These are phyloP conservation scores for Ametastegia equiseti DNA, from an alignment of 2,888 invertebrate genomes.

Conservation along the genomic window DNA sequence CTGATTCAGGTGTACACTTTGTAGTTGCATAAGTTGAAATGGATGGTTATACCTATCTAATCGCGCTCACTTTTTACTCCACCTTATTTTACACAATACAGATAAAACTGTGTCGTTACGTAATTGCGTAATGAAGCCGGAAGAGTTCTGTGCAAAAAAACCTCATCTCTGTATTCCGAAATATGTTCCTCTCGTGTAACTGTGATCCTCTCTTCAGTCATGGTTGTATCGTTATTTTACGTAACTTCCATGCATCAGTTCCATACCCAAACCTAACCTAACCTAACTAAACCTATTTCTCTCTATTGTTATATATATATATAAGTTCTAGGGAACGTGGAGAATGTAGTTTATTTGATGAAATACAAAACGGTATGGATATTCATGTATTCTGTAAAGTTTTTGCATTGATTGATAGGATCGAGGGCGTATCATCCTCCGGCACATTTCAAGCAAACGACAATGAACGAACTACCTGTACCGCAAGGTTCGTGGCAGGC, in stretches of 20 bases:
- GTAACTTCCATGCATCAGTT: not conserved
- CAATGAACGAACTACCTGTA: constrained; percentile 87
- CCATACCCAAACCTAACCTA: constrained; percentile 2
- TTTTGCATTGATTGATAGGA: constrained; percentile 6
- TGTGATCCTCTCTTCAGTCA: not conserved
- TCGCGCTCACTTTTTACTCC: not conserved
- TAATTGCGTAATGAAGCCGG: constrained; percentile 2
- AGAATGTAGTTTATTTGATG: not conserved
- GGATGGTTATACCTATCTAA: not conserved
- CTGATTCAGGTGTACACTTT: not conserved
- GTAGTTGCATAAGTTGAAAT: constrained; percentile 24
- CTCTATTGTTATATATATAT: too few relatives aligned
- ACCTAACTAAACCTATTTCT: not conserved
- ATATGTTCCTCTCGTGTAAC: not conserved
- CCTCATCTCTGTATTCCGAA: not conserved
- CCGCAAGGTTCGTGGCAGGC: constrained; percentile 89
- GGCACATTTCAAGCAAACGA: constrained; percentile 71
- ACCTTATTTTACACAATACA: constrained; percentile 13
- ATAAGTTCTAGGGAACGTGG: too few relatives aligned
- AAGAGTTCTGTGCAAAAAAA: not conserved
- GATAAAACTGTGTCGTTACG: constrained; percentile 23
- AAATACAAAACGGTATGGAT: not conserved
- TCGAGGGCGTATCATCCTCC: constrained; percentile 56
- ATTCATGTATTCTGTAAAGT: not conserved
- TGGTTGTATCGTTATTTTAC: not conserved